These are phyloP conservation scores for Drosophila antonietae DNA, from an alignment of 2,888 invertebrate genomes.

Conservation along the genomic window DNA sequence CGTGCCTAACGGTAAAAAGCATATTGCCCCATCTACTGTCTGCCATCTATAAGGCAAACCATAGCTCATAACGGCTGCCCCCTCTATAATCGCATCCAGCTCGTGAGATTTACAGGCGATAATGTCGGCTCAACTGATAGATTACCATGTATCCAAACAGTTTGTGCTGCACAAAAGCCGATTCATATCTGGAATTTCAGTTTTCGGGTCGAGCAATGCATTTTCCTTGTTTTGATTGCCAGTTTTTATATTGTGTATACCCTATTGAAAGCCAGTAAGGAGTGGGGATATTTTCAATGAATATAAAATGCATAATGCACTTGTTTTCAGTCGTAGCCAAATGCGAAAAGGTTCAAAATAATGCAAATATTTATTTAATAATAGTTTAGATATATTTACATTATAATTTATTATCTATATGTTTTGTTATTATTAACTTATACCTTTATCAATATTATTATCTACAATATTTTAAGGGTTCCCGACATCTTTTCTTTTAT, in stretches of 20 bases:
- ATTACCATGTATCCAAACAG: conserved; percentile 50
- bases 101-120: conserved; percentile 73
- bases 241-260: conserved; percentile 21
- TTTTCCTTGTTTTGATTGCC: conserved; percentile 45
- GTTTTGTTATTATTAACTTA: too few species aligned
- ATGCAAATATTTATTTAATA: too few species aligned
- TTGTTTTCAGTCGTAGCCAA: too few species aligned
- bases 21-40: conserved; percentile 38
- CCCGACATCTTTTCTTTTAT: too few species aligned
- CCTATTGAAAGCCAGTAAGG: background rate
- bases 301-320: background rate
- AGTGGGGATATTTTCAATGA: background rate
- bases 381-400: too few species aligned
- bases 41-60: conserved; percentile 3
- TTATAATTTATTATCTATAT: too few species aligned
- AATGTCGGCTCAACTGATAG: conserved; percentile 71
- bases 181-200: conserved; percentile 12
- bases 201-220: conserved; percentile 30
- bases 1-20: conserved; percentile 75
- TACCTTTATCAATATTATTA: too few species aligned
- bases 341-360: too few species aligned
- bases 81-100: conserved; percentile 61
- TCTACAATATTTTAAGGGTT: too few species aligned
- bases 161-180: conserved; percentile 7
- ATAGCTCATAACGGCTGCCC: conserved; percentile 54